Evolutionary conservation across 2,113 vertebrate species (phyloP).

Genomic region (Condylura cristata): DNA sequence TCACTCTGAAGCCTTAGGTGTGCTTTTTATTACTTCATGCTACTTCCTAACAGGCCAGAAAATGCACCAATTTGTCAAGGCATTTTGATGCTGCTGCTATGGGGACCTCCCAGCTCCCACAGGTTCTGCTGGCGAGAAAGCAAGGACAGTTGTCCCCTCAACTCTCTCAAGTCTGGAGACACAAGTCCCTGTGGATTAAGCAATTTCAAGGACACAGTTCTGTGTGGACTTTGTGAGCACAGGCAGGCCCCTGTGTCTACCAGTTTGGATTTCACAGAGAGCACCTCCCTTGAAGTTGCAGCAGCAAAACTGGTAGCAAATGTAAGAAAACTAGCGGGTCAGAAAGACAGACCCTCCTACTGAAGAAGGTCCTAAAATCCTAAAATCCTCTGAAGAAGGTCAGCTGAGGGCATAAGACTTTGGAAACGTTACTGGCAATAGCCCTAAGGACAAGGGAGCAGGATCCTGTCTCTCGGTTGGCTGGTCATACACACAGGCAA

Average conservation of each 20-base stretch:
- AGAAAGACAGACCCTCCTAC: constrained; percentile 16
- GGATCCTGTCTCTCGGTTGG: constrained; percentile 72
- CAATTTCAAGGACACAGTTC: constrained; percentile 14
- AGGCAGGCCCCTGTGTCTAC: background rate
- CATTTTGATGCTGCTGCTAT: background rate
- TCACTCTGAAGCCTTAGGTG: background rate
- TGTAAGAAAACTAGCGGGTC: background rate
- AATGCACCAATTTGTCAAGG: background rate
- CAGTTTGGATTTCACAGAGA: constrained; percentile 8
- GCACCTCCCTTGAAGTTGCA: background rate
- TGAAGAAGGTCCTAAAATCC: no score
- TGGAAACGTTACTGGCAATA: constrained; percentile 58
- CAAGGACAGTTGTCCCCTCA: background rate
- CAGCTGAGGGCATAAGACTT: constrained; percentile 67
- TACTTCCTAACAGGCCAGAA: constrained; percentile 26
- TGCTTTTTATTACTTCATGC: background rate
- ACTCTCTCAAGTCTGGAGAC: background rate
- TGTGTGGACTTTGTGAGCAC: background rate
- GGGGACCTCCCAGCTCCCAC: background rate
- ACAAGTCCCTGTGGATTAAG: background rate
- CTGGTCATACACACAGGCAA: constrained; percentile 73
- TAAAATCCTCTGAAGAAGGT: constrained; percentile 47
- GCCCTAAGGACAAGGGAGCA: constrained; percentile 57
- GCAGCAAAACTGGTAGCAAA: constrained; percentile 8
- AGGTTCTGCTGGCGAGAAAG: background rate